Conservation (phyloP, 2,888 invertebrate species). For the Cryptus viduatorius region DNA sequence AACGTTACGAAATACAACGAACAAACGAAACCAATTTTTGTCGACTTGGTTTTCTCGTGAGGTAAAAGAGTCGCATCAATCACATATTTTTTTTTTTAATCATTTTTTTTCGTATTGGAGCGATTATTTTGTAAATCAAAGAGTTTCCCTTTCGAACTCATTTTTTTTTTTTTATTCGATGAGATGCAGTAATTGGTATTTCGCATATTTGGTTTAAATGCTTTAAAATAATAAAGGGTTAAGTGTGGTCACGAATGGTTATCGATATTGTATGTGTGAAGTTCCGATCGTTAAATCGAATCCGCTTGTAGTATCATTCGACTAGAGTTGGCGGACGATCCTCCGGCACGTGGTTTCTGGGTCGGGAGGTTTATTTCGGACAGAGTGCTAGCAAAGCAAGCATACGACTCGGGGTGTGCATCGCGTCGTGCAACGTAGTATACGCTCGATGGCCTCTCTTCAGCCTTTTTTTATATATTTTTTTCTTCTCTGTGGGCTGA, state of each 20-base stretch:
- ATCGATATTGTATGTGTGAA: not conserved
- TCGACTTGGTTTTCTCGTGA: not conserved
- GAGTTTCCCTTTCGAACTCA: not conserved
- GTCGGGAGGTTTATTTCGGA: conserved; percentile 71
- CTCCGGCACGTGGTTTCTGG: conserved; percentile 68
- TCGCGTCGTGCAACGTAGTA: conserved; percentile 39
- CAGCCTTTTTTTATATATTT: conserved; percentile 4
- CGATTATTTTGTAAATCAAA: not conserved
- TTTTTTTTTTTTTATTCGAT: not conserved
- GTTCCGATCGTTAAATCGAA: conserved; percentile 43
- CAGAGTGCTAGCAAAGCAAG: conserved; percentile 61
- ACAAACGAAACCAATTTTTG: conserved; percentile 36
- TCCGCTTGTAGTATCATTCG: conserved; percentile 48
- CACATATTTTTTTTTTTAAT: not conserved
- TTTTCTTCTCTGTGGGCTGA: conserved; percentile 16
- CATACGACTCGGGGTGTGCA: conserved; percentile 39
- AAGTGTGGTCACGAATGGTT: conserved; percentile 6
- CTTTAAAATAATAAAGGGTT: not conserved
- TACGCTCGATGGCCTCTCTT: conserved; percentile 60
- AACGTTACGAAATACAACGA: conserved; percentile 38
- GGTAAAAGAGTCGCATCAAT: not conserved
- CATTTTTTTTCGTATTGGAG: not conserved
- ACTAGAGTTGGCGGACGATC: conserved; percentile 48
- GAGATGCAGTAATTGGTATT: not conserved
- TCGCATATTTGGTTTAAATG: not conserved